phyloP scores from a whole-genome alignment of 2,113 vertebrate species.

The Regulus satrapa region DNA sequence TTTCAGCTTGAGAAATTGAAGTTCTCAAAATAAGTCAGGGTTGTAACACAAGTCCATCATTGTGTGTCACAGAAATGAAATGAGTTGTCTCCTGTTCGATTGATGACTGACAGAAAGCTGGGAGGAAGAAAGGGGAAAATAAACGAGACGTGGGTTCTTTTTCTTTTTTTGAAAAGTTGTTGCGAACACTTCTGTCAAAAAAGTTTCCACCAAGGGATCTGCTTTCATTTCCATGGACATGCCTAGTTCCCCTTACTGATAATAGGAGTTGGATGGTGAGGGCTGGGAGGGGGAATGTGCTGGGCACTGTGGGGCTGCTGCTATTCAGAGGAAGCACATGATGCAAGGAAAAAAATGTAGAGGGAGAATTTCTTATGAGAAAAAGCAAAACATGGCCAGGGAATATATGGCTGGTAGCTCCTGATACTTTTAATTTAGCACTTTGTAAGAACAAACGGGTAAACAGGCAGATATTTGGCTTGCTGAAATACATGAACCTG shows the following conservation, averaged over 20 bases:
- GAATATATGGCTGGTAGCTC: background rate
- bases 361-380: background rate
- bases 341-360: background rate
- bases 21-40: slow-evolving; percentile 88
- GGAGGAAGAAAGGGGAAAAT: slow-evolving; percentile 71
- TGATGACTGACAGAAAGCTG: slow-evolving; percentile 88
- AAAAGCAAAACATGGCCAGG: background rate
- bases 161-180: slow-evolving; percentile 79
- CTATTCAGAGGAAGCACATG: background rate
- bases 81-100: slow-evolving; percentile 94
- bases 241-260: background rate
- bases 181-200: slow-evolving; percentile 79
- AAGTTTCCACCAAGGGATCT: slow-evolving; percentile 79
- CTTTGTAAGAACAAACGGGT: background rate
- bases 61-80: slow-evolving; percentile 90
- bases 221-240: slow-evolving; percentile 16
- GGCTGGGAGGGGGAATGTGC: background rate
- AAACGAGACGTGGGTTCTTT: slow-evolving; percentile 56
- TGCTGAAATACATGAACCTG: background rate
- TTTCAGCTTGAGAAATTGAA: slow-evolving; percentile 84
- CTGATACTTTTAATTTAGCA: background rate
- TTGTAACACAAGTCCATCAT: slow-evolving; percentile 90
- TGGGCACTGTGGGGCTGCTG: background rate
- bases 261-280: background rate
- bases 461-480: background rate